phyloP scores from a whole-genome alignment of 2,113 vertebrate species.

The Amblyopsis rosae region DNA sequence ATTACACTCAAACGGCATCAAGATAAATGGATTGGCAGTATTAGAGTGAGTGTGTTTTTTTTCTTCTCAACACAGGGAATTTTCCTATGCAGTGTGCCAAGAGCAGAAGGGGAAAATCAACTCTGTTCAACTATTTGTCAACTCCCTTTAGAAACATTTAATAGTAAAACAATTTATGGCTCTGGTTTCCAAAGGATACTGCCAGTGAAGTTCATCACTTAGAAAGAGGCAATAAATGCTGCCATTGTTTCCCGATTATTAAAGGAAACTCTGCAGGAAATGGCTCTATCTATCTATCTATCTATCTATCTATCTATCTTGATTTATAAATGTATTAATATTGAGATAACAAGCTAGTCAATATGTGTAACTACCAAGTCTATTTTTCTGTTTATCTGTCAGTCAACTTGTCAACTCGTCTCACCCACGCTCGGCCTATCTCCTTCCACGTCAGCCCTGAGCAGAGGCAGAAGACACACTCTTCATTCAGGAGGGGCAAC shows the following conservation, averaged over 20 bases:
- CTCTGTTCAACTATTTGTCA: conserved; percentile 94
- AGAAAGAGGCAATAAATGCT: conserved; percentile 83
- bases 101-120: conserved; percentile 83
- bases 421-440: conserved; percentile 26
- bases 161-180: conserved; percentile 93
- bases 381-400: neutral
- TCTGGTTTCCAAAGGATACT: conserved; percentile 88
- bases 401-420: conserved; percentile 3
- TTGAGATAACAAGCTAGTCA: neutral
- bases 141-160: conserved; percentile 97
- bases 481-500: conserved; percentile 61
- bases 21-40: conserved; percentile 86
- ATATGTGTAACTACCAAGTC: conserved; percentile 19
- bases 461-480: conserved; percentile 45
- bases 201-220: conserved; percentile 85
- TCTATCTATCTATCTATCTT: neutral
- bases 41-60: conserved; percentile 82
- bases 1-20: conserved; percentile 86
- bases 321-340: too few species aligned
- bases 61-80: conserved; percentile 80
- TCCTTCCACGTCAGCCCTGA: conserved; percentile 3
- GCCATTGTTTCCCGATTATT: conserved; percentile 82
- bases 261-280: conserved; percentile 82
- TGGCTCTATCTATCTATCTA: neutral
- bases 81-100: conserved; percentile 84